A percentile compares a stretch with the other conserved stretches of the same genome.
Evolutionary conservation across 1,140 invertebrate genomes (phyloP).

Genomic region (Sitobion miscanthi): DNA sequence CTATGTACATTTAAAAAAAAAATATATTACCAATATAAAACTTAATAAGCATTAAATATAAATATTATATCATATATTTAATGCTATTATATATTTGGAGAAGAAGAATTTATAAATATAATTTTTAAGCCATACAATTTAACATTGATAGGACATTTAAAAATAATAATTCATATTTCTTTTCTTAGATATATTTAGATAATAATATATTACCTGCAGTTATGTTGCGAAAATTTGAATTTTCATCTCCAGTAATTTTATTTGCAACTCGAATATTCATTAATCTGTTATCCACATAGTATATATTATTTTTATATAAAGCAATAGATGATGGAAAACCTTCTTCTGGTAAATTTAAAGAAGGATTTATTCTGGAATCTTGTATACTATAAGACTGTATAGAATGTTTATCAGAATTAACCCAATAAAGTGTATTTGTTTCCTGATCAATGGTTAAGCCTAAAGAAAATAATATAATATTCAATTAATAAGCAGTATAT

Average conservation of each 20-base stretch:
- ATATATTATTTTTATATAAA: slow-evolving; percentile 67
- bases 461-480: slow-evolving; percentile 58
- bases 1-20: no score
- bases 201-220: slow-evolving; percentile 21
- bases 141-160: neutral
- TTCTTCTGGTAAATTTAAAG: slow-evolving; percentile 62
- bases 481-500: neutral
- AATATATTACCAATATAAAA: no score
- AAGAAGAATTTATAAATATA: neutral
- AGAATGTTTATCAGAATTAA: slow-evolving; percentile 67
- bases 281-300: slow-evolving; percentile 70
- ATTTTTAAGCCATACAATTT: neutral
- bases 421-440: slow-evolving; percentile 74
- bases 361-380: slow-evolving; percentile 63
- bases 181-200: neutral
- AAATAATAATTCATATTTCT: neutral
- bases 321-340: slow-evolving; percentile 67
- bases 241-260: slow-evolving; percentile 63
- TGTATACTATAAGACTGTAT: slow-evolving; percentile 73
- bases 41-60: no score
- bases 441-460: slow-evolving; percentile 71
- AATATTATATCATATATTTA: no score
- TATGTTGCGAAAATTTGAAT: slow-evolving; percentile 63
- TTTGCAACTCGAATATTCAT: slow-evolving; percentile 68
- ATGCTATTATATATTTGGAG: no score